These are phyloP conservation scores for Tenualosa thibaudeaui DNA, from an alignment of 2,797 vertebrate species.

Conservation along the genomic window DNA sequence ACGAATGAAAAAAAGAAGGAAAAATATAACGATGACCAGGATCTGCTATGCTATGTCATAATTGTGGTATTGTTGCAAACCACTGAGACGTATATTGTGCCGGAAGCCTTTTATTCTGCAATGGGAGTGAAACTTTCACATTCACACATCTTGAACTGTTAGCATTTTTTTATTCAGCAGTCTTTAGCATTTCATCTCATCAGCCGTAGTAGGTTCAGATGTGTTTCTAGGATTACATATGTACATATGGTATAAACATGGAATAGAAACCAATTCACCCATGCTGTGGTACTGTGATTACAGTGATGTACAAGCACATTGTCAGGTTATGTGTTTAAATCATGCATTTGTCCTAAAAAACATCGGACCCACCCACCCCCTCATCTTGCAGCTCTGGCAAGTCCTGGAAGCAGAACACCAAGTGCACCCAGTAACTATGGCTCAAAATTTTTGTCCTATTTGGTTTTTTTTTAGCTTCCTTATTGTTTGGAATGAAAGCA, in stretches of 20 bases:
- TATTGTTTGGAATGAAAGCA: conserved; percentile 13
- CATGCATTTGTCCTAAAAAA: not conserved
- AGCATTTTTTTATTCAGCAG: not conserved
- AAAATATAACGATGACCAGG: not conserved
- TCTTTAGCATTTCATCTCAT: not conserved
- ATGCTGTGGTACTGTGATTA: not conserved
- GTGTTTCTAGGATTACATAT: not conserved
- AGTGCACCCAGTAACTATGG: not conserved
- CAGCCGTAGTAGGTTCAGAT: conserved; percentile 5
- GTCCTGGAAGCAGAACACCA: not conserved
- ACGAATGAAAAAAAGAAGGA: not conserved
- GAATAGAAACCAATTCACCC: not conserved
- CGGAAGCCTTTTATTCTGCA: conserved; percentile 1
- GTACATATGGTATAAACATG: not conserved
- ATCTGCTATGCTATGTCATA: not conserved
- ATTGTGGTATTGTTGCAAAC: not conserved
- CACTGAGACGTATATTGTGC: not conserved
- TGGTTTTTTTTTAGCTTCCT: not conserved
- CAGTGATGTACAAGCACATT: not conserved
- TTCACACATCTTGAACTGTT: not conserved
- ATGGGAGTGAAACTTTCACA: not conserved
- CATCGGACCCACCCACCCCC: not conserved
- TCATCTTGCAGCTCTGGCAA: not conserved
- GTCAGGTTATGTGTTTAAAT: not conserved
- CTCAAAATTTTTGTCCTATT: conserved; percentile 3